Evolutionary conservation across 2,888 invertebrate species (phyloP).

Genomic region (Pristionchus maxplancki): DNA sequence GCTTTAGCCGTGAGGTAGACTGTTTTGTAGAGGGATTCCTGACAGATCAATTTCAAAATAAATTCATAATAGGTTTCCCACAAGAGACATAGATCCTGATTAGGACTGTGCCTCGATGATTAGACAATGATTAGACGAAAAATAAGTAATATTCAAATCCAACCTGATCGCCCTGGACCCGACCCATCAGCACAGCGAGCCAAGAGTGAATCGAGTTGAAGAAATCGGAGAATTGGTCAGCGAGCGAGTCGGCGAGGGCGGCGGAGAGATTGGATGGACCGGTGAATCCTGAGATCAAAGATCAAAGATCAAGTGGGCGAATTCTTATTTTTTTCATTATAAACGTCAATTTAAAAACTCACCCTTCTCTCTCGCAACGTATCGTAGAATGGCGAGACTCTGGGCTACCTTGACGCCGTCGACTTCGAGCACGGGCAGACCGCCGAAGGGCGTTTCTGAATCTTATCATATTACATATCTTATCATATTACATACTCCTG

Average conservation of each 20-base stretch:
- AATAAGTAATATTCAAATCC: background rate
- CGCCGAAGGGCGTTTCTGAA: background rate
- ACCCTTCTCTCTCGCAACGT: constrained; percentile 18
- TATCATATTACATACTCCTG: too few species aligned
- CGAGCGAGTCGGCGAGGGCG: background rate
- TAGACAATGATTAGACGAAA: background rate
- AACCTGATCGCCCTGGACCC: background rate
- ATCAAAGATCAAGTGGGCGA: constrained; percentile 11
- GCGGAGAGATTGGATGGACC: background rate
- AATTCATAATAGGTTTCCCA: too few species aligned
- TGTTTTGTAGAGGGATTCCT: background rate
- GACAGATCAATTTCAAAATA: background rate
- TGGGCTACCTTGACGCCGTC: background rate
- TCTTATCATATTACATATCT: too few species aligned
- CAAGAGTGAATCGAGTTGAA: background rate
- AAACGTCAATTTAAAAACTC: background rate
- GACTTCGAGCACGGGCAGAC: background rate
- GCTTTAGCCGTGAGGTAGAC: background rate
- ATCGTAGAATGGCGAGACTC: background rate
- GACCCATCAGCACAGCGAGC: background rate
- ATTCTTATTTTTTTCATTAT: too few species aligned
- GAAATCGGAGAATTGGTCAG: constrained; percentile 28
- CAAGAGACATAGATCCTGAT: too few species aligned
- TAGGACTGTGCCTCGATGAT: background rate
- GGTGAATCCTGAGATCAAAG: background rate